Evolutionary conservation across 37 sponge, comb jelly and placozoan species (phyloP).

Genomic region (Halisarca cf. caerulea): DNA sequence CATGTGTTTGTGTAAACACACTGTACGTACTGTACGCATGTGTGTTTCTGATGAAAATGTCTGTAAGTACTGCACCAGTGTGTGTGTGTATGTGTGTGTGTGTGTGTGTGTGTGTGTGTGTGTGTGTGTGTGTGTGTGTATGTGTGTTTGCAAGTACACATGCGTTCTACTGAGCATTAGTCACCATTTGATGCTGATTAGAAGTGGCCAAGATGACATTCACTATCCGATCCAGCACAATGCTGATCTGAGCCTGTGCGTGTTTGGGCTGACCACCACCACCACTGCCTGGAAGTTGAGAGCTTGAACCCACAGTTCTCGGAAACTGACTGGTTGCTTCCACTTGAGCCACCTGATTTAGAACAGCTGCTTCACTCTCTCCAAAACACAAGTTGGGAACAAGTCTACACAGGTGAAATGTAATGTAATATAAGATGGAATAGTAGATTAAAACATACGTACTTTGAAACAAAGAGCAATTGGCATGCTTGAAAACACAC

Average conservation of each 20-base stretch:
- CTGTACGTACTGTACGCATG: background rate
- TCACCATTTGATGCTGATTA: conserved; percentile 23
- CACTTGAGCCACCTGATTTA: background rate
- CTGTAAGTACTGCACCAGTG: no score
- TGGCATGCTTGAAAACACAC: no score
- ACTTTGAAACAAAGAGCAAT: no score
- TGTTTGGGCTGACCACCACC: background rate
- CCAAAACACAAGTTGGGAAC: background rate
- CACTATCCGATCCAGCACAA: background rate
- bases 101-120: no score
- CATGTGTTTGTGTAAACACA: no score
- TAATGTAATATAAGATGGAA: no score
- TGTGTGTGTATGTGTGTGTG: no score
- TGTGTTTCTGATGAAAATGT: background rate
- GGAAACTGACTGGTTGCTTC: background rate
- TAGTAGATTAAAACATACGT: no score
- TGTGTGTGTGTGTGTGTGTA: no score
- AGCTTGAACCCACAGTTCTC: no score
- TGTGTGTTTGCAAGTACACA: no score
- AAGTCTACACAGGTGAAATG: background rate
- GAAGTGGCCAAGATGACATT: background rate
- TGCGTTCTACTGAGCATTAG: background rate
- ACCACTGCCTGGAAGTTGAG: background rate
- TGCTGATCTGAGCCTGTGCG: no score
- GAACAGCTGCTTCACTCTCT: background rate